These are phyloP conservation scores for Prunella strophiata DNA, from an alignment of 2,797 vertebrate species.

Conservation along the genomic window DNA sequence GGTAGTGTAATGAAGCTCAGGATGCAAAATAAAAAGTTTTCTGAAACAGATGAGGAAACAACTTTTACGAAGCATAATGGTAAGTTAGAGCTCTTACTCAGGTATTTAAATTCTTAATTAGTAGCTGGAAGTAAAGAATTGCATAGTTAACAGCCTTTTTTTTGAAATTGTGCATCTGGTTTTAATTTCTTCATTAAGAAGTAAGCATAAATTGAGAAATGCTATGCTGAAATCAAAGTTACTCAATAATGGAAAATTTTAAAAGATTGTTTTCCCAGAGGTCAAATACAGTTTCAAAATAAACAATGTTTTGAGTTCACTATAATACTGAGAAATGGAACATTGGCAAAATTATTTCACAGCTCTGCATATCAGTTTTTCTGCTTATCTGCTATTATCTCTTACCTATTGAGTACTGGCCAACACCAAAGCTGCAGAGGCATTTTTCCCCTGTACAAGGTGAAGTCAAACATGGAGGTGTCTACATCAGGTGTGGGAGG, in stretches of 20 bases:
- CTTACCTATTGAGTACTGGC: not conserved
- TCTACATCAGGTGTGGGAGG: not conserved
- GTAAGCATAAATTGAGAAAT: not conserved
- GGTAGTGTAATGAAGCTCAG: not conserved
- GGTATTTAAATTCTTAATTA: not conserved
- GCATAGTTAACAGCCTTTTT: not conserved
- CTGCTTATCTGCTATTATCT: not conserved
- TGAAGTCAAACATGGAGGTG: not conserved
- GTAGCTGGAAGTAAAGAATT: not conserved
- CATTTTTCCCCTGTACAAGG: not conserved
- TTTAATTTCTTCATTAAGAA: not conserved
- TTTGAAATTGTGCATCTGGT: not conserved
- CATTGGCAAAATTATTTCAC: not conserved
- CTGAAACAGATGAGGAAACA: not conserved
- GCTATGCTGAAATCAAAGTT: not conserved
- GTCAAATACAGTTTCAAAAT: not conserved
- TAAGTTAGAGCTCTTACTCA: not conserved
- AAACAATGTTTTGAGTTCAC: not conserved
- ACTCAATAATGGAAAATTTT: not conserved
- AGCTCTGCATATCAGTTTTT: not conserved
- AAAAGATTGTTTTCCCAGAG: not conserved
- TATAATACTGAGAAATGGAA: not conserved
- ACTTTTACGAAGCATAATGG: not conserved
- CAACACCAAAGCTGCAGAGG: not conserved
- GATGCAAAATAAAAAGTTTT: not conserved